phyloP scores from a whole-genome alignment of 2,797 vertebrate species.

The Anguilla anguilla region DNA sequence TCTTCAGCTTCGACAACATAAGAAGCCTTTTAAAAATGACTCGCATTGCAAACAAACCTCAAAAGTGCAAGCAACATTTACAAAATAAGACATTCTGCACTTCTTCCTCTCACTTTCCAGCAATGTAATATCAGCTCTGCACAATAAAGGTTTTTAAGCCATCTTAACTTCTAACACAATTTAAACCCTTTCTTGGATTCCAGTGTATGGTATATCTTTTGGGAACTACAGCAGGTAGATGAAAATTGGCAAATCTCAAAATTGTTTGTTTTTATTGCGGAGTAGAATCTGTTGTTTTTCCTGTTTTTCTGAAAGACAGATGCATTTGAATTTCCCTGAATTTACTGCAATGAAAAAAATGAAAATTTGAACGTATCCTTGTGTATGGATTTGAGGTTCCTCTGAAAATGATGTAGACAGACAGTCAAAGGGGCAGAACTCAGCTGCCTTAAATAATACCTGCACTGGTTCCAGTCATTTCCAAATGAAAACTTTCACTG shows the following conservation, averaged over 20 bases:
- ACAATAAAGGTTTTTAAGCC: not conserved
- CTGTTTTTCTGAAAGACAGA: constrained; percentile 50
- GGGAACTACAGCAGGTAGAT: not conserved
- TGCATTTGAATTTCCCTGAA: constrained; percentile 3
- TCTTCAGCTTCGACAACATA: not conserved
- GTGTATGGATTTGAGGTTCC: not conserved
- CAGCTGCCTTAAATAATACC: not conserved
- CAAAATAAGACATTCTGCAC: not conserved
- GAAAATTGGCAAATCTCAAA: not conserved
- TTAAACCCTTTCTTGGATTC: not conserved
- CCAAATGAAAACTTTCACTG: not conserved
- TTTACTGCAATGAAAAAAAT: constrained; percentile 9
- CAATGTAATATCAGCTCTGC: not conserved
- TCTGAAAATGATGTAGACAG: constrained; percentile 1
- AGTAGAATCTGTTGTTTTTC: not conserved
- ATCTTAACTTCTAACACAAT: not conserved
- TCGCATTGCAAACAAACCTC: not conserved
- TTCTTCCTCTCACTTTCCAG: not conserved
- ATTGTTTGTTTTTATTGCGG: not conserved
- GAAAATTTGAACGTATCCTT: not conserved
- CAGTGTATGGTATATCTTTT: not conserved
- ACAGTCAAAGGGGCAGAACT: not conserved
- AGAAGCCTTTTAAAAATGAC: not conserved
- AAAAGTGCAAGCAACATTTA: not conserved
- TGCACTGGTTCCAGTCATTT: not conserved